Evolutionary conservation across 2,113 vertebrate species (phyloP), one percentile per base, ranked within the genome.

Genomic region (Vulpes vulpes): DNA sequence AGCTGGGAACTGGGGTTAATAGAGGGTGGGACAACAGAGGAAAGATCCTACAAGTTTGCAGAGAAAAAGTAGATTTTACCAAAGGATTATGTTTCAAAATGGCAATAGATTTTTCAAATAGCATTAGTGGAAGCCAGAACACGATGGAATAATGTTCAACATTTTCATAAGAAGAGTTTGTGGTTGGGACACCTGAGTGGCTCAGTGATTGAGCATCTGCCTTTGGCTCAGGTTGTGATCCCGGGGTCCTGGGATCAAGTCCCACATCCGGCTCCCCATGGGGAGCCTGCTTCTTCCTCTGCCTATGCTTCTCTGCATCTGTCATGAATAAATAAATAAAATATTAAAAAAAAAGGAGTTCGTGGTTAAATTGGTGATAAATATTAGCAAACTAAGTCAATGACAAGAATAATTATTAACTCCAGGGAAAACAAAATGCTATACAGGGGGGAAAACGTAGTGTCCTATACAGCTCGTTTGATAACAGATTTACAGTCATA

Each of bases 351-450:
- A 22, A 14, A 83, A 64, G 27, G 62, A 60, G 51, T 94, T 65
- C 95, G 60, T 76, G 67, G 30, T 84, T 95, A 87, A 76, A 79
- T 35, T 59, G 62, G 35, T 80, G 19, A 84, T 82, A 53, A 92
- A 80, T 84, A 95, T 94, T 20, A 91, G 82, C 38, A 95, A 88
- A 90, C 15, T 43, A 91, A 78, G 62, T 11, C 62, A 80, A 80
- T 51, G 30, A 80, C 55, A 59, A 90, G 89, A 69, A 59, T 22
- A 60, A 8, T 76, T 65, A 73, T 53, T 84, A 87, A 90, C 64
- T 82, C 81, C 55, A 64, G 87, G 59, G 10, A 82, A 86, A 94
- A 67, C 30, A 51, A 91, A 93, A 23, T 49, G 25, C 30, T 74
- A 19, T 89, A 10, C 57, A 78, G 23, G 35, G 35, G 62, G 71